A percentile compares a stretch with the other conserved stretches of the same genome.
Evolutionary conservation across 2,797 vertebrate genomes (phyloP).

Genomic region (Oryzias sinensis): DNA sequence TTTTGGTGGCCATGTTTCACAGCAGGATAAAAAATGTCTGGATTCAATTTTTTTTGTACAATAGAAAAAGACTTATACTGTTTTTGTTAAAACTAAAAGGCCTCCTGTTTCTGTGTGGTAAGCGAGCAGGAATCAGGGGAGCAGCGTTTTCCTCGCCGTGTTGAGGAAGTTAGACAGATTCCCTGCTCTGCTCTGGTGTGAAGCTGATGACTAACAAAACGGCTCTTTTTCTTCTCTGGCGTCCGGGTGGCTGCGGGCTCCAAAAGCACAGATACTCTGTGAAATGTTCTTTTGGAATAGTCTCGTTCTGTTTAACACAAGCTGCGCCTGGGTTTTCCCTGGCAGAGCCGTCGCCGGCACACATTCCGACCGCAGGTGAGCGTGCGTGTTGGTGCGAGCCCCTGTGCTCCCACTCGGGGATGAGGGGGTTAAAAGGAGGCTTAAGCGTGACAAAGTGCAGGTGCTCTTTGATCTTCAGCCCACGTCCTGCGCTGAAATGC

Average conservation of each 20-base stretch:
- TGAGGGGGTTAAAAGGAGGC: conserved; percentile 11
- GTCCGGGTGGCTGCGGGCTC: conserved; percentile 61
- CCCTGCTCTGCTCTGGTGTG: conserved; percentile 49
- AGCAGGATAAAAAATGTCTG: too few species aligned
- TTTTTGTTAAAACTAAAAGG: conserved; percentile 23
- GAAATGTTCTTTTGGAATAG: conserved; percentile 63
- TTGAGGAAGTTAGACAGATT: conserved; percentile 65
- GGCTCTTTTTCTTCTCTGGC: conserved; percentile 64
- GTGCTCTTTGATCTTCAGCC: conserved; percentile 63
- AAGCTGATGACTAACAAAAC: conserved; percentile 75
- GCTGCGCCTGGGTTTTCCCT: conserved; percentile 29
- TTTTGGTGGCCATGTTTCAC: too few species aligned
- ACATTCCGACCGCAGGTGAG: conserved; percentile 31
- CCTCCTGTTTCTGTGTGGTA: conserved; percentile 2
- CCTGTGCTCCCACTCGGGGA: conserved; percentile 18
- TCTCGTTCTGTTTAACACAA: conserved; percentile 32
- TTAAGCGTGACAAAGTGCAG: conserved; percentile 63
- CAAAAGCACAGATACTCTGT: conserved; percentile 55
- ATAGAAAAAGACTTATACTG: not conserved
- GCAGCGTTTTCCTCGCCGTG: conserved; percentile 53
- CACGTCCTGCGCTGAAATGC: conserved; percentile 44
- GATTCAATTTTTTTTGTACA: not conserved
- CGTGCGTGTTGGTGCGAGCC: conserved; percentile 55
- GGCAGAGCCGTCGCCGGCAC: conserved; percentile 20
- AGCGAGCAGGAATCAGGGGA: conserved; percentile 16